Percentiles rank a stretch among this genome's conserved stretches.
Conservation (phyloP, 2,888 invertebrate species). For the Clitarchus hookeri region DNA sequence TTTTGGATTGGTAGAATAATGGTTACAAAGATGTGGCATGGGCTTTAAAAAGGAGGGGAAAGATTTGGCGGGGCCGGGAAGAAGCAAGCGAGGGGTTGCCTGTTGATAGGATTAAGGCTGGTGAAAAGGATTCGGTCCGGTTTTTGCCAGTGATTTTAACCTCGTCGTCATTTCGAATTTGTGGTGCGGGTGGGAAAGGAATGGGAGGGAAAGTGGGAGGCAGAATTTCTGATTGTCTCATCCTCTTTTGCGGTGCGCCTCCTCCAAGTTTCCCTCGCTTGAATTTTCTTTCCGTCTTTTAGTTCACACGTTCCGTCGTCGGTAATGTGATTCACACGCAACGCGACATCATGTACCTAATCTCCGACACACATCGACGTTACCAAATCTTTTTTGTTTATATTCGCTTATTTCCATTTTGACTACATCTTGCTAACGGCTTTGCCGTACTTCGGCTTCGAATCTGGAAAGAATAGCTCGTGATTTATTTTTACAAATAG, state of each 20-base stretch:
- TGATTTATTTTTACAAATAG: too few relatives aligned
- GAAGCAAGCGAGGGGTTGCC: conserved; percentile 31
- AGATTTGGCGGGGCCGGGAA: conserved; percentile 33
- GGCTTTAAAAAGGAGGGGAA: conserved; percentile 35
- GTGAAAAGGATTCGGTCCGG: not conserved
- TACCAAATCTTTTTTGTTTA: too few relatives aligned
- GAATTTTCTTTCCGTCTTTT: not conserved
- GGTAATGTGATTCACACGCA: not conserved
- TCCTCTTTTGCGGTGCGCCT: not conserved
- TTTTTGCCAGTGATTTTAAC: conserved; percentile 14
- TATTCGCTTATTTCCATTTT: too few relatives aligned
- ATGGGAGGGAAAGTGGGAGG: conserved; percentile 23
- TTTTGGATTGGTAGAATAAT: conserved; percentile 25
- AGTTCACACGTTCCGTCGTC: not conserved
- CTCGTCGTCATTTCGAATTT: conserved; percentile 10
- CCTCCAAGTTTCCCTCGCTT: not conserved
- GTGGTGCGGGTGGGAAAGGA: conserved; percentile 16
- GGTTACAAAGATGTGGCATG: conserved; percentile 26
- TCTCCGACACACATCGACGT: too few relatives aligned
- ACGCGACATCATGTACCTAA: not conserved
- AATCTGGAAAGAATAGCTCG: too few relatives aligned
- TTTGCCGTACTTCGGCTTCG: too few relatives aligned
- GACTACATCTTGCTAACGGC: too few relatives aligned
- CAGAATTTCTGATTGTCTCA: not conserved
- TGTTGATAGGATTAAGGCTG: conserved; percentile 23